Evolutionary conservation across 2,113 vertebrate species (phyloP), one percentile per base, ranked within the genome.

Genomic region (Gymnobelideus leadbeateri): DNA sequence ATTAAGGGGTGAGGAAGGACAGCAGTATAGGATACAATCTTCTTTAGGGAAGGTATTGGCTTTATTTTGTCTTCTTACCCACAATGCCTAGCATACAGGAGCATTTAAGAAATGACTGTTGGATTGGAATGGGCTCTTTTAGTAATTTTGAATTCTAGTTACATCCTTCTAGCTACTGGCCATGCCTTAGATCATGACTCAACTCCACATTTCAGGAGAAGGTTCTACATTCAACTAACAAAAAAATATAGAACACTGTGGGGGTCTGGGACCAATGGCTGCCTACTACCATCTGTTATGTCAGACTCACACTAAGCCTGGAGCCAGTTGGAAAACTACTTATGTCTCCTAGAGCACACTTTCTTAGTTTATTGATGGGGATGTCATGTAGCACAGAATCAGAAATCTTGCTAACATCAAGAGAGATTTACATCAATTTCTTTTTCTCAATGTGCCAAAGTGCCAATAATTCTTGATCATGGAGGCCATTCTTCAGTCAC

Each of bases 361-460:
- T 97, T 96, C 95, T 94, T 84, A 91, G 77, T 94, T 94, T 95
- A 94, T 8, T 95, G 19, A 55, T 95, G 28, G 94, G 37, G 92
- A 57, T 94, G 94, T 91, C 28, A 31, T 31, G 61, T 23, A 8
- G 14, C 19, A 57, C 50, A 95, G 26, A 16, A 96, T 90, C 91
- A 94, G 91, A 94, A 94, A 91, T 89, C 57, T 94, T 92, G 94
- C 21, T 93, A 95, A 95, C 26, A 94, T 4, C 91, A 54, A 90
- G 89, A 94, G 57, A 91, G 90, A 93, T 97, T 96, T 94, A 91
- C 68, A 55, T 46, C 14, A 93, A 94, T 93, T 94, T 89, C 57
- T 94, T 89, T 91, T 51, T 37, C 46, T 97, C 95, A 50, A 92
- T 96, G 96, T 94, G 49, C 25, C 92, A 68, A 91, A 94, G 49